phyloP scores from a whole-genome alignment of 2,797 vertebrate genomes.

The Hirundo rustica region DNA sequence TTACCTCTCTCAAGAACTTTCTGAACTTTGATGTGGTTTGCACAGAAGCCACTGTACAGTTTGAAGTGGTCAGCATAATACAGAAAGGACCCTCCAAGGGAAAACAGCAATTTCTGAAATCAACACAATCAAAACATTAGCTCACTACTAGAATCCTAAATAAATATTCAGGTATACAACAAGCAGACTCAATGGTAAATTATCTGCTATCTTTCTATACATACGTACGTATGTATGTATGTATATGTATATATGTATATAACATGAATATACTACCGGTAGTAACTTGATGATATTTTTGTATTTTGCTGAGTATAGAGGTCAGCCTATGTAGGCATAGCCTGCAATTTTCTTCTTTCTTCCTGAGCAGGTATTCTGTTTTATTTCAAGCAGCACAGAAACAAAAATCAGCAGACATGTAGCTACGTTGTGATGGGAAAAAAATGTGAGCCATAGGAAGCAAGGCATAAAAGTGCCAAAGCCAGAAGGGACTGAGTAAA shows the following conservation, averaged over 20 bases:
- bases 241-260: background rate
- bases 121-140: background rate
- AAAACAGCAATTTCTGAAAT: conserved; percentile 93
- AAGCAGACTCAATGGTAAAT: background rate
- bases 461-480: background rate
- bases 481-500: background rate
- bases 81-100: conserved; percentile 96
- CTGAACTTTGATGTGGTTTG: conserved; percentile 98
- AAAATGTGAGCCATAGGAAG: background rate
- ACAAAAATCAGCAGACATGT: background rate
- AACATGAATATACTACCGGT: background rate
- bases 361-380: background rate
- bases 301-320: background rate
- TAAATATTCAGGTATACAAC: background rate
- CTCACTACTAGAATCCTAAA: background rate
- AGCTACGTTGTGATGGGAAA: background rate
- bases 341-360: background rate
- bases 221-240: background rate
- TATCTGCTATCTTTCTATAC: background rate
- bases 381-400: background rate
- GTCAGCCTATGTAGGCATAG: background rate
- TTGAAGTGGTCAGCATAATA: conserved; percentile 99
- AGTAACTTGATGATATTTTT: background rate
- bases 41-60: conserved; percentile 97
- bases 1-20: conserved; percentile 97